Percentiles rank a stretch among this genome's conserved stretches.
Evolutionary conservation across 2,113 vertebrate species (phyloP).

Genomic region (Labeo catla): DNA sequence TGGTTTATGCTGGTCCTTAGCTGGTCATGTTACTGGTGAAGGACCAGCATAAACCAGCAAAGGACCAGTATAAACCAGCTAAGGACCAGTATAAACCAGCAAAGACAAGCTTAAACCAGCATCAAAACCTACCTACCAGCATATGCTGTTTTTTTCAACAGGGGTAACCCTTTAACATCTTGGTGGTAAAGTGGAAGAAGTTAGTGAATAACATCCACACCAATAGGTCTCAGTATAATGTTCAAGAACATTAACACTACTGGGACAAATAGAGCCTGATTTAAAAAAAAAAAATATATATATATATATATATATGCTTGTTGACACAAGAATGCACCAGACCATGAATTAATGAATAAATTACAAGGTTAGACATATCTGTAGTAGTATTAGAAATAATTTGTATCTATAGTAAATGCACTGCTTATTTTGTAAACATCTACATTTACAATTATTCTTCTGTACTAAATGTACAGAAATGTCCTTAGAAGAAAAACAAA

Average conservation of each 20-base stretch:
- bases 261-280: background rate
- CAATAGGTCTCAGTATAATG: background rate
- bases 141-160: too few species aligned
- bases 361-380: background rate
- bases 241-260: background rate
- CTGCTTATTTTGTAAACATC: background rate
- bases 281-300: too few species aligned
- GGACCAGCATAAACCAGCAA: too few species aligned
- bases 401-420: background rate
- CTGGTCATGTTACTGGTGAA: too few species aligned
- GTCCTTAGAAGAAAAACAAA: background rate
- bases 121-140: too few species aligned
- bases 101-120: too few species aligned
- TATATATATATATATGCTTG: too few species aligned
- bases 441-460: background rate
- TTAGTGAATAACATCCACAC: background rate
- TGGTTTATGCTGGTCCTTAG: too few species aligned
- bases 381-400: background rate
- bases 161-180: background rate
- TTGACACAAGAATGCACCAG: background rate
- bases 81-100: too few species aligned
- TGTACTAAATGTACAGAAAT: background rate
- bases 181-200: background rate
- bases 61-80: too few species aligned
- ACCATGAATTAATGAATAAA: background rate